Base-by-base conservation (phyloP, 1,140 invertebrate species). In the Ridgeia piscesae region DNA sequence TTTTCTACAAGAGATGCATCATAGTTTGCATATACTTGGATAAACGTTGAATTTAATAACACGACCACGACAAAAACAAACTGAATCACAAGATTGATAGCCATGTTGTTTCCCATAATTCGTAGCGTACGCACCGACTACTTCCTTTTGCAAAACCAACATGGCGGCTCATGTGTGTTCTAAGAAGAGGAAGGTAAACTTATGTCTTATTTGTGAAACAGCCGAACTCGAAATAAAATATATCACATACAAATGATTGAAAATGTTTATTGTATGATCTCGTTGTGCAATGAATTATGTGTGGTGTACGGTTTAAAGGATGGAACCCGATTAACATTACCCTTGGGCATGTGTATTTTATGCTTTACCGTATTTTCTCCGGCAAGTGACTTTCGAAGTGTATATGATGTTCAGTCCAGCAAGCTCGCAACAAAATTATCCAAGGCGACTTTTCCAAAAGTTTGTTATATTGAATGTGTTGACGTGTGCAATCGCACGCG, bases 161-260 rank as follows among this genome's bases (percentile, higher is more conserved):
- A 94, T 93, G 94, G 92, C 92, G 93, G 93, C 92, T 33, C 94
- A 94, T 35, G 92, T 91, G 92, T 94, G 94, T 92, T 94, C 95
- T 48, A 95, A 95, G 91, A 95, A 95, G 93, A 93, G 94, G 89
- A 95, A 95, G 94, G 94, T 95, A 94, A 92, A 93, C 92, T 50
- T 77, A 77, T 21, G 11, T 77, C 58, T 21, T 77, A 77, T 77
- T 77, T 77, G 11, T 77, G 11, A 77, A 77, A 77, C 58, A 31
- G 58, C 14, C 58, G 58, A 77, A 77, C 11, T 21, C 17, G 27
- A 9, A 77, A 77, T 14, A 77, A 77, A 77, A 77, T 77, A 77
- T 77, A 77, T 77, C 58, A 77, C 11, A 77, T 2, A 31, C 27
- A 6, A 31, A 77, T 77, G 58, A 77, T 77, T 77, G 11, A 77